A percentile compares a stretch with the other conserved stretches of the same genome.
Evolutionary conservation across 2,113 vertebrate species (phyloP).

Genomic region (Aegypius monachus): DNA sequence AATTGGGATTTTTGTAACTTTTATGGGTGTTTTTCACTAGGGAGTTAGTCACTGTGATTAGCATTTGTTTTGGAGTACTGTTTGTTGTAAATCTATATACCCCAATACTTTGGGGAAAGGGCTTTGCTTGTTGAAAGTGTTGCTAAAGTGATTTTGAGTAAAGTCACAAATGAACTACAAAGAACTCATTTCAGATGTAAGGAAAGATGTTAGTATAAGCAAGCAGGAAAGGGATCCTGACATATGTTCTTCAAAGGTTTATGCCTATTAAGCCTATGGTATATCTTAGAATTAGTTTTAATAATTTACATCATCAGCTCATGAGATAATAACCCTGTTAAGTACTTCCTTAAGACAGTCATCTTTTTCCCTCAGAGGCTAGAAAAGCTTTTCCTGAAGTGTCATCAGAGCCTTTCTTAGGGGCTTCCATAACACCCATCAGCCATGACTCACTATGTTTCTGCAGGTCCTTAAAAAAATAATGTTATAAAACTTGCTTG

Average conservation of each 20-base stretch:
- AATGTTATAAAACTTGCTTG: background rate
- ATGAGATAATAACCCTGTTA: conserved; percentile 1
- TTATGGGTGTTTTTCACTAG: background rate
- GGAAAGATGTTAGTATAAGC: background rate
- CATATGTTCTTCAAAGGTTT: conserved; percentile 25
- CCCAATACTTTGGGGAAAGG: background rate
- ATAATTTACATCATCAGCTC: conserved; percentile 31
- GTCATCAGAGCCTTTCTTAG: background rate
- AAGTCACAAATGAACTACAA: background rate
- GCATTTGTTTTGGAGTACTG: too few relatives aligned
- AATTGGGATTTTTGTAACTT: background rate
- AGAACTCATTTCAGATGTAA: background rate
- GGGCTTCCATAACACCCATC: background rate
- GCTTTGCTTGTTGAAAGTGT: background rate
- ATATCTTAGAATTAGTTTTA: conserved; percentile 38
- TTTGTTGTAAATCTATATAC: background rate
- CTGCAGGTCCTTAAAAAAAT: background rate
- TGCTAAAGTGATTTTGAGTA: background rate
- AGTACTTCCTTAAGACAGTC: background rate
- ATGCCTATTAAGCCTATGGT: conserved; percentile 31
- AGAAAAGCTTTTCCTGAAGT: background rate
- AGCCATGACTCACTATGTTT: background rate
- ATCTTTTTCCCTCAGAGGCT: background rate
- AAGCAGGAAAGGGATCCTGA: background rate
- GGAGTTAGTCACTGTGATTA: background rate